These are phyloP conservation scores for Hyperopisus bebe DNA, from an alignment of 2,113 vertebrate genomes.

Conservation along the genomic window DNA sequence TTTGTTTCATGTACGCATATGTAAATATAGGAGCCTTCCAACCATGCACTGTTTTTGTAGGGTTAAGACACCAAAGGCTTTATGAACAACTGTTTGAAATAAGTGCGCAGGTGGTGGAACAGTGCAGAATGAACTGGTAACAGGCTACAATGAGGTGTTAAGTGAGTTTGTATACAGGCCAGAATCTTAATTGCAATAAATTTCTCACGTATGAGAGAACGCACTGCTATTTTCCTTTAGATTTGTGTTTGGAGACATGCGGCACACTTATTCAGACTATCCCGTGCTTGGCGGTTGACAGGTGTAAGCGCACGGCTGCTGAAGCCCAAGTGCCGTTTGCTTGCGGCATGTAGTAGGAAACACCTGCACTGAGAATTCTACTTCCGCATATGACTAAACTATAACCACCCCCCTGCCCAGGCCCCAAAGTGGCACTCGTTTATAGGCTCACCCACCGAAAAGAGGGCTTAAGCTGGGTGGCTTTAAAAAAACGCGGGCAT, in stretches of 20 bases:
- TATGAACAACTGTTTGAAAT: background rate
- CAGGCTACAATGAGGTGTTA: background rate
- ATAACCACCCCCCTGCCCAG: background rate
- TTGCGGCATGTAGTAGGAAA: background rate
- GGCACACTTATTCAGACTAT: background rate
- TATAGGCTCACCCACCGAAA: background rate
- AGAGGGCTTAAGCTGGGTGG: background rate
- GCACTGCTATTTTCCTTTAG: background rate
- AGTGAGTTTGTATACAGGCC: background rate
- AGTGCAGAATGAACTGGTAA: background rate
- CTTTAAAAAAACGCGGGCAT: background rate
- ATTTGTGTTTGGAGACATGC: background rate
- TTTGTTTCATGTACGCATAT: background rate
- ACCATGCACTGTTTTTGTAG: background rate
- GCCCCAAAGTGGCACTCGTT: background rate
- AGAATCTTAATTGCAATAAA: background rate
- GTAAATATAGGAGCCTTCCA: background rate
- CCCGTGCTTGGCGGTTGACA: background rate
- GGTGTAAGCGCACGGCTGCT: background rate
- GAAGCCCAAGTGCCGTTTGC: background rate
- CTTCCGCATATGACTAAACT: background rate
- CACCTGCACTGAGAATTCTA: background rate
- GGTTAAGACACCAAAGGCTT: background rate
- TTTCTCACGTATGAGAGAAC: background rate
- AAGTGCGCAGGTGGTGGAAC: background rate